Base-by-base conservation (phyloP, 2,888 invertebrate genomes). In the Melanargia galathea region DNA sequence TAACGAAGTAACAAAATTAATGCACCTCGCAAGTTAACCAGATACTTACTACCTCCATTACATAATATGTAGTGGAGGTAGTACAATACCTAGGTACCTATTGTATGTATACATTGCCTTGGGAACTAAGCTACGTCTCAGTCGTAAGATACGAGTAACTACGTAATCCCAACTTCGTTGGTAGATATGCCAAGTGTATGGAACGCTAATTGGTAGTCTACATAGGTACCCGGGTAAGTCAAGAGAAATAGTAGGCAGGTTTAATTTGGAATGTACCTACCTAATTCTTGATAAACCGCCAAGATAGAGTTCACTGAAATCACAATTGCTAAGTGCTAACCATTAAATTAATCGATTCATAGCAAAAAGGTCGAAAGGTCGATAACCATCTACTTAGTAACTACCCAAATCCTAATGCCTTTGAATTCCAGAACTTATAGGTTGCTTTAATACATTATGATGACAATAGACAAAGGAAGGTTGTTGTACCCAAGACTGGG, bases 381-480 rank as follows among this genome's bases (percentile, higher is more conserved):
- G n/a, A 38, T n/a, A 38, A n/a, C 38, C n/a, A 38, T n/a, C 3
- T 38, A 38, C n/a, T 1, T n/a, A 38, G 13, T n/a, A n/a, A 13
- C 1, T 5, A 6, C 4, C n/a, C 38, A 38, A 33, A 33, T 33
- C 33, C 11, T 10, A 10, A 33, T 5, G 38, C n/a, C 43, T 43
- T 18, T 8, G 8, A 16, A 43, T 43, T 7, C 8, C 16, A 43
- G 43, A 43, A 43, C 43, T 43, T 43, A 18, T 18, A 18, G 43
- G 43, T 38, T 18, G 43, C 18, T 18, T 43, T 43, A 18, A 16
- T 43, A 43, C 43, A 43, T 43, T 18, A 46, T 46, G 45, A 46
- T 46, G 45, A 22, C 20, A 46, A 46, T 46, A 46, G 45, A 46
- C 45, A 52, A 52, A 52, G 52, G 35, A 20, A 52, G 33, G 13